Evolutionary conservation across 2,888 invertebrate genomes (phyloP), one percentile per base, ranked within the genome.

Genomic region (Thalpophila matura): DNA sequence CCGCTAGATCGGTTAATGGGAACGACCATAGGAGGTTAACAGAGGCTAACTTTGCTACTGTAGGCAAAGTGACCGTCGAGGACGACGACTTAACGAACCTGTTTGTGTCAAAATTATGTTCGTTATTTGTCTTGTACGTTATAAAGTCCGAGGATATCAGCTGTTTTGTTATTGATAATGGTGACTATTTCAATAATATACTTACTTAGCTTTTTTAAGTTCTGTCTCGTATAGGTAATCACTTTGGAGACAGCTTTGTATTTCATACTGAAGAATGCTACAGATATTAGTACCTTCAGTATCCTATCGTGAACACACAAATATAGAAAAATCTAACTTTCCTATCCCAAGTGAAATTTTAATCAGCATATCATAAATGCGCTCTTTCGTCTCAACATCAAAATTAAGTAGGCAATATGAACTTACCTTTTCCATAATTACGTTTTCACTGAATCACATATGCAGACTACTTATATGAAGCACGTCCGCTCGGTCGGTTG

Each of bases 401-500:
- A 35, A 49, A 60, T 9, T 14, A 46, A 54, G 5, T 22, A 22
- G 4, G 9, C 16, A 9, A n/a, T 26, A 46, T 26, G 4, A 49
- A 71, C 84, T 73, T 47, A 85, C 84, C 76, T 67, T 70, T 43
- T 62, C 45, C 78, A 84, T 81, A 33, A 54, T 78, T 42, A 45
- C 12, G 45, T 35, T 35, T 64, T 45, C 59, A 73, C 73, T 40
- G 9, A 63, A 59, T 58, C 72, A 66, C 63, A 54, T 53, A 55
- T 54, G 31, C 65, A 73, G n/a, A n/a, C n/a, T 67, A 51, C 26
- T 49, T 71, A 47, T 64, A 50, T 53, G 29, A 56, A 69, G 63
- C 81, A 82, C 87, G 87, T 87, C 86, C 77, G 67, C 62, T 64
- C 81, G 9, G 60, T 49, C 10, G 60, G 56, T 56, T 47, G 77